A percentile compares a stretch with the other conserved stretches of the same genome.
Conservation (phyloP, 2,797 vertebrate species). For the Semotilus atromaculatus region DNA sequence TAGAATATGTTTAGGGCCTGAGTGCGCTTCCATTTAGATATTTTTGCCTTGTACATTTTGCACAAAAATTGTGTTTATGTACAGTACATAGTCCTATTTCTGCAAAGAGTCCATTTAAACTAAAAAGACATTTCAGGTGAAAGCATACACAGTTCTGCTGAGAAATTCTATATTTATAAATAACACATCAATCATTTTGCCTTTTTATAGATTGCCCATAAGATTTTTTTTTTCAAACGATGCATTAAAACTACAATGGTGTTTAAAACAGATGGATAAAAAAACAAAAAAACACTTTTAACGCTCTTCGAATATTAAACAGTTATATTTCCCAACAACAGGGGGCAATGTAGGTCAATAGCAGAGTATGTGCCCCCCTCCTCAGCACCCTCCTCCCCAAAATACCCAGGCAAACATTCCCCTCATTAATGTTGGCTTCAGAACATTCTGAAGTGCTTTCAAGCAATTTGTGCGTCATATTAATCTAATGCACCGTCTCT, state of each 20-base stretch:
- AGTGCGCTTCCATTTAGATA: not conserved
- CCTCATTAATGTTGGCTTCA: constrained; percentile 71
- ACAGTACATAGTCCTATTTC: not conserved
- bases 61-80: not conserved
- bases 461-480: constrained; percentile 61
- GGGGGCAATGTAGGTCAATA: constrained; percentile 81
- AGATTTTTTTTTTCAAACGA: not conserved
- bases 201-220: not conserved
- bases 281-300: not conserved
- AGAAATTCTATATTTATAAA: not conserved
- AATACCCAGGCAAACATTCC: constrained; percentile 58
- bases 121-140: not conserved
- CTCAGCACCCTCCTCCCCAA: constrained; percentile 59
- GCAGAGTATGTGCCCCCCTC: constrained; percentile 57
- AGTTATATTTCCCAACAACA: constrained; percentile 68
- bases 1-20: not conserved
- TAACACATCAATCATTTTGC: not conserved
- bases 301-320: not conserved
- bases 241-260: not conserved
- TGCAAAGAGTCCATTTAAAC: not conserved
- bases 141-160: not conserved
- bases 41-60: not conserved
- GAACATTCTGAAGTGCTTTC: constrained; percentile 70
- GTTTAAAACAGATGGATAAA: not conserved
- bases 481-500: constrained; percentile 61